Evolutionary conservation across 1,140 invertebrate species (phyloP).

Genomic region (Samia ricini): DNA sequence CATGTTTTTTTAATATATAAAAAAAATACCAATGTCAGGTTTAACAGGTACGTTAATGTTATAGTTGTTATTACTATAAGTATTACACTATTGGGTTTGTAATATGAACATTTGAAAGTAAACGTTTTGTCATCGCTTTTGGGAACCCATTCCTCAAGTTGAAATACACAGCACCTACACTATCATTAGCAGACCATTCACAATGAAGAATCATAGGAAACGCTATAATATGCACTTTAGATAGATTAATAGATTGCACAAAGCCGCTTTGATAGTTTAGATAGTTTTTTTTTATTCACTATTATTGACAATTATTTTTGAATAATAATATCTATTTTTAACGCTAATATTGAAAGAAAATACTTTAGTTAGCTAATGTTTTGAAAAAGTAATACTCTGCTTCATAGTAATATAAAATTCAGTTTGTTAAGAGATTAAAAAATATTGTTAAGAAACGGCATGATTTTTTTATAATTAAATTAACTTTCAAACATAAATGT

Average conservation of each 20-base stretch:
- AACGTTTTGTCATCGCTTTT: constrained; percentile 57
- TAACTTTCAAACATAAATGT: no score
- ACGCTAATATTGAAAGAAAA: no score
- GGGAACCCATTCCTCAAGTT: constrained; percentile 61
- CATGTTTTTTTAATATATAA: constrained; percentile 32
- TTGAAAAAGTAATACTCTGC: no score
- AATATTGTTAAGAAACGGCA: no score
- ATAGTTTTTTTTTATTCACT: constrained; percentile 9
- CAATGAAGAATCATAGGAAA: constrained; percentile 44
- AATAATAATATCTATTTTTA: background rate
- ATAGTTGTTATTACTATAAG: background rate
- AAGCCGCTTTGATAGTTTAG: constrained; percentile 23
- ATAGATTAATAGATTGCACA: constrained; percentile 54
- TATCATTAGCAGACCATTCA: constrained; percentile 50
- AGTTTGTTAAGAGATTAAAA: no score
- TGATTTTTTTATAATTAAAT: no score
- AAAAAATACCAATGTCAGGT: constrained; percentile 39
- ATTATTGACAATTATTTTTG: no score
- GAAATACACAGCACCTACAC: constrained; percentile 70
- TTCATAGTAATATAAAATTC: no score
- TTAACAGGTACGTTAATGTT: constrained; percentile 22
- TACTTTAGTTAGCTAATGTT: no score
- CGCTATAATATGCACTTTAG: constrained; percentile 64
- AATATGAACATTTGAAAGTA: constrained; percentile 14
- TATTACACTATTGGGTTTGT: constrained; percentile 4